Evolutionary conservation across 1,140 invertebrate species (phyloP).

Genomic region (Pseudomyrmex dendroicus): DNA sequence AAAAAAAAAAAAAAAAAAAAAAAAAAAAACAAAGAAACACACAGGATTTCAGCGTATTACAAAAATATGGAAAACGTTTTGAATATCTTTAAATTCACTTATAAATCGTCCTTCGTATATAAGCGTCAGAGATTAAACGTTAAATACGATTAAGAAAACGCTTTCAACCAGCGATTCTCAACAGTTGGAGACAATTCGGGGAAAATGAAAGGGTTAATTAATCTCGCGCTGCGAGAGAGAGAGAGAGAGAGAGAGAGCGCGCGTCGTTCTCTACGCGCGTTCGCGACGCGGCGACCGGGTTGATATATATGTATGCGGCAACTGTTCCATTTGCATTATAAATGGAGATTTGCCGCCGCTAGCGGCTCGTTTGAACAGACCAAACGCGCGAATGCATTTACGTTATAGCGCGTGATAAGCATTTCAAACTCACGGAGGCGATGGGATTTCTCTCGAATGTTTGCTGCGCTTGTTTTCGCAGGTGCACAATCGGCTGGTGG

Average conservation of each 20-base stretch:
- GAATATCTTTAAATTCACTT: not conserved
- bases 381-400: slow-evolving; percentile 40
- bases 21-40: too few species aligned
- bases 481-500: slow-evolving; percentile 96
- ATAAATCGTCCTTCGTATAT: not conserved
- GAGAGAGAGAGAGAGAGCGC: not conserved
- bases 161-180: slow-evolving; percentile 30
- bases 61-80: not conserved
- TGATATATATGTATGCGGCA: slow-evolving; percentile 48
- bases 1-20: too few species aligned
- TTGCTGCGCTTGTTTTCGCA: slow-evolving; percentile 69
- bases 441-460: not conserved
- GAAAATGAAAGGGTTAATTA: slow-evolving; percentile 48
- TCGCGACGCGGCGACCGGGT: not conserved
- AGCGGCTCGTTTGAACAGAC: slow-evolving; percentile 32
- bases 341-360: slow-evolving; percentile 54
- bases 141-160: slow-evolving; percentile 26
- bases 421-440: slow-evolving; percentile 8
- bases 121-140: not conserved
- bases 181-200: slow-evolving; percentile 25
- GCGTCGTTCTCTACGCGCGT: slow-evolving; percentile 21
- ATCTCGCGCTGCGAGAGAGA: slow-evolving; percentile 21
- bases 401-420: slow-evolving; percentile 42
- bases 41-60: not conserved
- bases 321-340: slow-evolving; percentile 55